Evolutionary conservation across 2,113 vertebrate species (phyloP).

Genomic region (Gymnocephalus cernua): DNA sequence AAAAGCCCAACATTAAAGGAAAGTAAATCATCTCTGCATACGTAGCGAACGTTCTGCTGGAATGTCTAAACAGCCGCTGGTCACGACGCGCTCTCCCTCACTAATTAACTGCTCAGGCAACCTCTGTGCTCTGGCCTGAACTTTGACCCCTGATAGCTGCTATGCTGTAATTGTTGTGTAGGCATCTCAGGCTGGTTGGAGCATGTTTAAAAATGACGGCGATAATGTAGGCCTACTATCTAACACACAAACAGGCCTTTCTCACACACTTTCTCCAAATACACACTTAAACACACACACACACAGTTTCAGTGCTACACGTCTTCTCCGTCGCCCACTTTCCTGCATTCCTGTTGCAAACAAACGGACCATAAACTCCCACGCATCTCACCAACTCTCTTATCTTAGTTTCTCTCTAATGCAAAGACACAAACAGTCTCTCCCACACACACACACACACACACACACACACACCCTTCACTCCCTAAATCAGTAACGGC

Average conservation of each 20-base stretch:
- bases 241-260: constrained; percentile 22
- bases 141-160: constrained; percentile 50
- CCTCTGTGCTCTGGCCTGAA: background rate
- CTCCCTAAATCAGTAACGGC: constrained; percentile 3
- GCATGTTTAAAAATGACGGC: constrained; percentile 19
- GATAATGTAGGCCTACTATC: constrained; percentile 32
- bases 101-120: constrained; percentile 56
- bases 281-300: background rate
- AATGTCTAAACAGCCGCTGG: constrained; percentile 39
- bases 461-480: background rate
- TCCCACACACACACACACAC: constrained; percentile 8
- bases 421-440: constrained; percentile 6
- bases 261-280: constrained; percentile 20
- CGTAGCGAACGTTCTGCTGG: constrained; percentile 4
- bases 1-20: constrained; percentile 45
- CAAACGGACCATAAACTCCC: background rate
- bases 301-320: background rate
- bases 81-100: background rate
- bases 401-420: constrained; percentile 1
- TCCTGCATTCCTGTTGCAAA: constrained; percentile 11
- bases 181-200: constrained; percentile 29
- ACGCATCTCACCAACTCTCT: background rate
- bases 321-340: background rate
- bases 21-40: constrained; percentile 11
- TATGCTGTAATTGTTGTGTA: constrained; percentile 40